Evolutionary conservation across 2,888 invertebrate genomes (phyloP).

Genomic region (Pardosa pseudoannulata): DNA sequence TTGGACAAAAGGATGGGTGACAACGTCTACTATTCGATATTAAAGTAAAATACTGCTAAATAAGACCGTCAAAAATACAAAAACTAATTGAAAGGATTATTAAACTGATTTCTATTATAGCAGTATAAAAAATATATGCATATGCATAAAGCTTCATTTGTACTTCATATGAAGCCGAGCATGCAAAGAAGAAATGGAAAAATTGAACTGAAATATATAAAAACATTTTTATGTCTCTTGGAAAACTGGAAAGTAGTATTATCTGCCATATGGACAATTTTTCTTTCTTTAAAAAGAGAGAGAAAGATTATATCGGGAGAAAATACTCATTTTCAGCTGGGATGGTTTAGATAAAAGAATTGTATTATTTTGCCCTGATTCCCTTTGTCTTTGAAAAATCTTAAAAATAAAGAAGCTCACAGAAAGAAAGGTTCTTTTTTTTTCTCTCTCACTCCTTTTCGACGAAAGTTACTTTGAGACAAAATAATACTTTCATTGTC

Average conservation of each 20-base stretch:
- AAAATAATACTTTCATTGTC: background rate
- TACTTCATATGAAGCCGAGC: too few species aligned
- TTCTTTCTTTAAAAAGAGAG: background rate
- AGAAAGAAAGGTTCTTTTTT: too few species aligned
- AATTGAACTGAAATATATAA: background rate
- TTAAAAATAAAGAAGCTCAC: background rate
- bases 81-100: too few species aligned
- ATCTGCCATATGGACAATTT: background rate
- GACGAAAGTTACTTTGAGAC: background rate
- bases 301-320: background rate
- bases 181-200: background rate
- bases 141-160: too few species aligned
- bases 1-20: too few species aligned
- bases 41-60: too few species aligned
- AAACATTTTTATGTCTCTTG: background rate
- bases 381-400: background rate
- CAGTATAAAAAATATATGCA: too few species aligned
- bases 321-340: background rate
- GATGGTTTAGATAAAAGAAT: background rate
- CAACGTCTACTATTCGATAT: too few species aligned
- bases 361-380: background rate
- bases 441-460: background rate
- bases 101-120: too few species aligned
- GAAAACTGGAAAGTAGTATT: background rate
- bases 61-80: too few species aligned